Evolutionary conservation across 2,113 vertebrate genomes (phyloP).

Genomic region (Gopherus flavomarginatus): DNA sequence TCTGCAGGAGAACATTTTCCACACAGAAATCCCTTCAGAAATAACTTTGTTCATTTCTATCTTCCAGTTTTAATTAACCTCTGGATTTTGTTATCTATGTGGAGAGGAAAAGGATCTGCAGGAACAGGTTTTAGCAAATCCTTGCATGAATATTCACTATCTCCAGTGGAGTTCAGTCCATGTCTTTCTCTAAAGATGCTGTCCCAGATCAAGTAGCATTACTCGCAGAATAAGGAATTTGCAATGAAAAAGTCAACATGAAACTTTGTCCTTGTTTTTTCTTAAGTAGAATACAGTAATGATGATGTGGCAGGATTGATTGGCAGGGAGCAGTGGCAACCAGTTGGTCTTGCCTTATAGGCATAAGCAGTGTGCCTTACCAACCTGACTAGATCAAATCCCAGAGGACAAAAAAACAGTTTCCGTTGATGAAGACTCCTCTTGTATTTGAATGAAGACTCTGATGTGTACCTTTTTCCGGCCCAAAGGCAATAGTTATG

Average conservation of each 20-base stretch:
- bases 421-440: not conserved
- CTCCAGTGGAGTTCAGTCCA: not conserved
- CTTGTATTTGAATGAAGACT: not conserved
- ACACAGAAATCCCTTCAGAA: not conserved
- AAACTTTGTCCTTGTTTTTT: not conserved
- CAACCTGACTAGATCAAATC: not conserved
- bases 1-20: not conserved
- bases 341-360: not conserved
- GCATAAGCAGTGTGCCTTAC: not conserved
- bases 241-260: not conserved
- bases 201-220: not conserved
- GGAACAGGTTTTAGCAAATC: not conserved
- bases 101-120: not conserved
- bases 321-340: not conserved
- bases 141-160: not conserved
- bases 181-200: not conserved
- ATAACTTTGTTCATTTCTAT: not conserved
- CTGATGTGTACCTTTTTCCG: not conserved
- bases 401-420: not conserved
- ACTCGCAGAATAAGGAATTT: not conserved
- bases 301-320: not conserved
- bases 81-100: not conserved
- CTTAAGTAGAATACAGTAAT: not conserved
- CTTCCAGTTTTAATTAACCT: not conserved
- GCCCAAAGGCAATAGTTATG: not conserved